Evolutionary conservation across 2,113 vertebrate genomes (phyloP).

Genomic region (Myrmecophaga tridactyla): DNA sequence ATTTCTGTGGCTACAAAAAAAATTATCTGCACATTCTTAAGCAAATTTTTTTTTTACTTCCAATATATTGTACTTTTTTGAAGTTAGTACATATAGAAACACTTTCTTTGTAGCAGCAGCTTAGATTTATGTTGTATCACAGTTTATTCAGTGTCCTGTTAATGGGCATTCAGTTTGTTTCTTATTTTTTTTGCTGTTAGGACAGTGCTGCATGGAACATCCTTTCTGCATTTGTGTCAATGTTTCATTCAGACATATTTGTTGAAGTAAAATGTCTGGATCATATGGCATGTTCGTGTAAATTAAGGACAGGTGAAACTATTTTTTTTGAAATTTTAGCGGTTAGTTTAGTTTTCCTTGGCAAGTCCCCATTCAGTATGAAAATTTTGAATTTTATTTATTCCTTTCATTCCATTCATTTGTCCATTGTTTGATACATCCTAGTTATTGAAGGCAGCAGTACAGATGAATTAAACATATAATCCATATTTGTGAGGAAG

Average conservation of each 20-base stretch:
- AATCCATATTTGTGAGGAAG: background rate
- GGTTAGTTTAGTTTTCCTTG: background rate
- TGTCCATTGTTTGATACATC: background rate
- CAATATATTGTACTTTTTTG: background rate
- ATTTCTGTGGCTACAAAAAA: background rate
- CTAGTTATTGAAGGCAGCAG: background rate
- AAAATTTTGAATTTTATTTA: background rate
- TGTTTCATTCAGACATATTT: background rate
- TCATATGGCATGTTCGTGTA: background rate
- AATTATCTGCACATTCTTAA: background rate
- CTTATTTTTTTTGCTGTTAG: background rate
- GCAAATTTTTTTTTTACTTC: background rate
- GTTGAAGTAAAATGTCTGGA: background rate
- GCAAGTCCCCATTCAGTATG: background rate
- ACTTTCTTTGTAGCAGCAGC: background rate
- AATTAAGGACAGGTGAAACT: background rate
- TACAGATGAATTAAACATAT: background rate
- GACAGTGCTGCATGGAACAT: background rate
- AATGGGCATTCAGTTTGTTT: background rate
- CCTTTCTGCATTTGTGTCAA: background rate
- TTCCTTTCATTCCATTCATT: background rate
- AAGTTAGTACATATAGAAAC: background rate
- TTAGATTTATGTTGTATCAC: background rate
- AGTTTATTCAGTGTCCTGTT: background rate
- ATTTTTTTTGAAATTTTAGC: background rate